phyloP scores from a whole-genome alignment of 2,888 invertebrate species.

The Xylota sylvarum region DNA sequence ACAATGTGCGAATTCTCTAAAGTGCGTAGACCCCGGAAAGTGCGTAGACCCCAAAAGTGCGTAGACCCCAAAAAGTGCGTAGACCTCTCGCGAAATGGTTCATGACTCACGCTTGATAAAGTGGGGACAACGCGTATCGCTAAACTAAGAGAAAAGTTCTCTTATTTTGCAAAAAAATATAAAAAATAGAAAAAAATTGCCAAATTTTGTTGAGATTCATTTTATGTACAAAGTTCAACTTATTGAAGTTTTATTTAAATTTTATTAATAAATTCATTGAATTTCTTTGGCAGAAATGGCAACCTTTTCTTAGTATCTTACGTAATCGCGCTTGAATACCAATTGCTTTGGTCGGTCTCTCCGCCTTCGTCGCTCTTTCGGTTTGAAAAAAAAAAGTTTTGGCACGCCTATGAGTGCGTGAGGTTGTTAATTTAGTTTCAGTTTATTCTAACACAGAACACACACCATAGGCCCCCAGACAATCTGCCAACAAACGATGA shows the following conservation, averaged over 20 bases:
- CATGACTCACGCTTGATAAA: slow-evolving; percentile 36
- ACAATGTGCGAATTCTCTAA: slow-evolving; percentile 57
- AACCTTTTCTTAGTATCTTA: slow-evolving; percentile 44
- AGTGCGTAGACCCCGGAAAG: slow-evolving; percentile 73
- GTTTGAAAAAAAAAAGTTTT: not conserved
- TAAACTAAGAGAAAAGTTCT: slow-evolving; percentile 51
- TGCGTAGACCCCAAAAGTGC: slow-evolving; percentile 72
- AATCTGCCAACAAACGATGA: not conserved
- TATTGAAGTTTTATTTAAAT: slow-evolving; percentile 21
- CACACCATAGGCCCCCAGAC: not conserved
- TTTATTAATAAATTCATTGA: slow-evolving; percentile 7
- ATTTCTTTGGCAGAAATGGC: slow-evolving; percentile 31
- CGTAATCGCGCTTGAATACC: slow-evolving; percentile 47
- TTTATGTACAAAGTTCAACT: not conserved
- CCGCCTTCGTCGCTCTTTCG: slow-evolving; percentile 16
- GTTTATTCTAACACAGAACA: slow-evolving; percentile 6
- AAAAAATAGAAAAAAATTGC: too few relatives aligned
- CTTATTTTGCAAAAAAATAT: slow-evolving; percentile 31
- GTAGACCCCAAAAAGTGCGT: slow-evolving; percentile 48
- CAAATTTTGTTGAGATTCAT: not conserved
- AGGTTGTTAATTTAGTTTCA: slow-evolving; percentile 34
- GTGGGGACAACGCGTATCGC: not conserved
- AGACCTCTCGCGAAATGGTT: slow-evolving; percentile 5
- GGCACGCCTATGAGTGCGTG: slow-evolving; percentile 52
- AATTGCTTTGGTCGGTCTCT: slow-evolving; percentile 10